Evolutionary conservation across 2,888 invertebrate species (phyloP).

Genomic region (Spisula subtruncata): DNA sequence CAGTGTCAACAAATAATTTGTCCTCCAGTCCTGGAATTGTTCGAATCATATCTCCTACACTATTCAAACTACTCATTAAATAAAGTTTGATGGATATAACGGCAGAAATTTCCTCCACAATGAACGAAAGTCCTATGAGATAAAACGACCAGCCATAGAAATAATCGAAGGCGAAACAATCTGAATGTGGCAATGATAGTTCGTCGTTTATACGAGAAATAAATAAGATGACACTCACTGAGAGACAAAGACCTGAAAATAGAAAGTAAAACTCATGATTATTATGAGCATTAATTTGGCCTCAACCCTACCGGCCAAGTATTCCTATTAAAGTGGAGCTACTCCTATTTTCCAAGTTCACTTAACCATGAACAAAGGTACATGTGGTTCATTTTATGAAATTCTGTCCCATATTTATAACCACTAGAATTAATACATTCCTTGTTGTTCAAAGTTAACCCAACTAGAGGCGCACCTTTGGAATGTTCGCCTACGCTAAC

Average conservation of each 20-base stretch:
- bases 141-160: conserved; percentile 83
- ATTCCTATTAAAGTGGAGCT: too few relatives aligned
- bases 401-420: too few relatives aligned
- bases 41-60: conserved; percentile 68
- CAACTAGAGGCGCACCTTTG: too few relatives aligned
- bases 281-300: too few relatives aligned
- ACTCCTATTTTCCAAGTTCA: too few relatives aligned
- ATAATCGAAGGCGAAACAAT: conserved; percentile 75
- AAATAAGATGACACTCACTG: conserved; percentile 81
- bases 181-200: conserved; percentile 71
- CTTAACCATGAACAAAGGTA: too few relatives aligned
- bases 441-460: too few relatives aligned
- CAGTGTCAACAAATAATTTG: conserved; percentile 55
- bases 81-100: conserved; percentile 82
- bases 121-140: conserved; percentile 80
- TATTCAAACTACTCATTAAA: conserved; percentile 68
- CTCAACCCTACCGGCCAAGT: too few relatives aligned
- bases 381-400: too few relatives aligned
- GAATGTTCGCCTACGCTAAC: too few relatives aligned
- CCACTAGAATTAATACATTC: too few relatives aligned
- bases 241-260: conserved; percentile 78
- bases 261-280: not conserved
- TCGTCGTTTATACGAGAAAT: conserved; percentile 83
- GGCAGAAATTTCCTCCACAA: conserved; percentile 80
- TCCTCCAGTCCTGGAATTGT: conserved; percentile 73